Percentiles rank a stretch among this genome's conserved stretches.
Evolutionary conservation across 2,797 vertebrate genomes (phyloP).

Genomic region (Lepilemur ruficaudatus): DNA sequence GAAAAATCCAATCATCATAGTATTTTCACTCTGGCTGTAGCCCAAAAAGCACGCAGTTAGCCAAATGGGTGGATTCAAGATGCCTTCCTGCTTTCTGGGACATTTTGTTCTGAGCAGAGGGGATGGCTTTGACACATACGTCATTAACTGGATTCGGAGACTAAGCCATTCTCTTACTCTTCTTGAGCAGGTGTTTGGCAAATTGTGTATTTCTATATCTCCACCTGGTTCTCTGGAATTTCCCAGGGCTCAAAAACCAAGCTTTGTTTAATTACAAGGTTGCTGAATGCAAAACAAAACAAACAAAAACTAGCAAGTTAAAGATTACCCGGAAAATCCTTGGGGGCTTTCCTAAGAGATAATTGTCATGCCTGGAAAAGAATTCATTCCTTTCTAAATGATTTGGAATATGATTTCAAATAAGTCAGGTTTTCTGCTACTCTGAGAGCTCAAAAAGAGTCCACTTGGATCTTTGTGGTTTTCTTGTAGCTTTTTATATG

Average conservation of each 20-base stretch:
- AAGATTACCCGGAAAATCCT: not conserved
- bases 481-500: not conserved
- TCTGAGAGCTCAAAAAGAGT: not conserved
- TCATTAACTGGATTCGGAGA: not conserved
- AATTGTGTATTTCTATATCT: not conserved
- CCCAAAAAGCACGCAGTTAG: not conserved
- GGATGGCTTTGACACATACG: rapidly evolving
- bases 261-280: not conserved
- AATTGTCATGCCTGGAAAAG: not conserved
- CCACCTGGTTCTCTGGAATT: not conserved
- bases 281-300: not conserved
- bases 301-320: not conserved
- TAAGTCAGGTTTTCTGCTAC: not conserved
- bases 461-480: not conserved
- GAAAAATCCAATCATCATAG: not conserved
- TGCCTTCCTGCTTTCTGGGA: not conserved
- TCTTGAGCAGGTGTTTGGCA: not conserved
- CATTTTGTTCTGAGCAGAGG: not conserved
- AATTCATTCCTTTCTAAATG: not conserved
- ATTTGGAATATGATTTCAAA: not conserved
- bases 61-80: not conserved
- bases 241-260: not conserved
- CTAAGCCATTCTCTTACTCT: not conserved
- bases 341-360: not conserved
- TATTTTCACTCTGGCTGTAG: not conserved